Base-by-base conservation (phyloP, 2,797 vertebrate genomes). In the Babyrousa celebensis region DNA sequence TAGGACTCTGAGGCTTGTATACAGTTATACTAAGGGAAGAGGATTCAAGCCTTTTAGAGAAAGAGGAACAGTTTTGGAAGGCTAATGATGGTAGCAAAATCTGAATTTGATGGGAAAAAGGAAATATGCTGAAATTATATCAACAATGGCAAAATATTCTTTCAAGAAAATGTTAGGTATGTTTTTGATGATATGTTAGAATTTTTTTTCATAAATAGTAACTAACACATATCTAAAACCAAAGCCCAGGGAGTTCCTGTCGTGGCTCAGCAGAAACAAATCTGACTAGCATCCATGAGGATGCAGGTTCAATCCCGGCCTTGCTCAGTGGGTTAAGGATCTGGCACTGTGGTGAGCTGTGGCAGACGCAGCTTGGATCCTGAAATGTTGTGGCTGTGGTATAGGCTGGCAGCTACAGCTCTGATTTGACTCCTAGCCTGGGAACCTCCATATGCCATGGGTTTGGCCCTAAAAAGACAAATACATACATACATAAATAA, bases 181-280 rank as follows among this genome's bases (percentile, higher is more conserved):
- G 9, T 65, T 96, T 95, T 95, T 88, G 25, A 74, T 96, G 60
- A 75, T 54, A 75, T 21, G 7, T 88, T 92, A 84, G n/a, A 52
- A 52, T n/a, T 89, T 71, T 96, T 96, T 91, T 70, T 62, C 14
- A 48, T 77, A 11, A 72, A 56, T 89, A 91, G 65, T 86, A 96
- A 77, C 65, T 86, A 96, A 77, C 60, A 85, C 23, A 74, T 92
- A 63, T 96, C 54, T 91, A 63, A 91, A 95, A 67, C 89, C 52
- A 94, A 94, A 94, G 68, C 20, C 25, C 29, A 91, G 72, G 60
- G 36, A 36, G 36, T 36, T 36, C 36, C 36, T 36, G 36, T 36
- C 36, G 36, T 36, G 36, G 36, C 36, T 36, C 36, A 36, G 36
- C 36, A 36, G 36, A 36, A 36, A 36, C 36, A 36, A 36, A 36